These are phyloP conservation scores for Heliopora coerulea DNA, from an alignment of 92 coral and sea anemone genomes.

Conservation along the genomic window DNA sequence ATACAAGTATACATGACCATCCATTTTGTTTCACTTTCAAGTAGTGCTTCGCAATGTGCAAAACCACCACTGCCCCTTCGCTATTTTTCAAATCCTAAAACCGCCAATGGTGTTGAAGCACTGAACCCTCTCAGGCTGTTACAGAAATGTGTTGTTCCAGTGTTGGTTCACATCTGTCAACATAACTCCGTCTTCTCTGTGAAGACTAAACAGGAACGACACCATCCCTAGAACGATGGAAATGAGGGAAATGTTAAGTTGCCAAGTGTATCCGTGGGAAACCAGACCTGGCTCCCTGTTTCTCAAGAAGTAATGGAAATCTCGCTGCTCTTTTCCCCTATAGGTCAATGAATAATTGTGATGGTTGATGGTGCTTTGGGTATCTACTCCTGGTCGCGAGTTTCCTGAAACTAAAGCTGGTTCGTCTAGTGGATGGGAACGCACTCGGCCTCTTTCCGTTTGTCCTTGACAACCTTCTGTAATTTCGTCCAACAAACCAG, in stretches of 20 bases:
- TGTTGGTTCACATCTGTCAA: not conserved
- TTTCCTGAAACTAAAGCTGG: not conserved
- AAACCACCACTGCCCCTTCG: too few relatives aligned
- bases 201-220: not conserved
- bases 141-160: not conserved
- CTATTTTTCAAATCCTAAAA: too few relatives aligned
- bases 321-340: not conserved
- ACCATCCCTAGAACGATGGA: not conserved
- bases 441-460: too few relatives aligned
- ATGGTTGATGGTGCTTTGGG: not conserved
- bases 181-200: not conserved
- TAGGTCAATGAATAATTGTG: not conserved
- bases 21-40: too few relatives aligned
- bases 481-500: not conserved
- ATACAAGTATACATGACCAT: too few relatives aligned
- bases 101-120: too few relatives aligned
- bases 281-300: not conserved
- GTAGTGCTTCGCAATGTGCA: too few relatives aligned
- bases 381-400: not conserved
- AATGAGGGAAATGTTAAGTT: not conserved
- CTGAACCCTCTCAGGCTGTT: too few relatives aligned
- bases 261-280: constrained; percentile 6
- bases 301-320: not conserved
- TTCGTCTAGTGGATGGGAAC: not conserved
- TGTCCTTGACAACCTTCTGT: not conserved